Evolutionary conservation across 2,888 invertebrate species (phyloP), one percentile per base, ranked within the genome.

Genomic region (Stegophylla sp.): DNA sequence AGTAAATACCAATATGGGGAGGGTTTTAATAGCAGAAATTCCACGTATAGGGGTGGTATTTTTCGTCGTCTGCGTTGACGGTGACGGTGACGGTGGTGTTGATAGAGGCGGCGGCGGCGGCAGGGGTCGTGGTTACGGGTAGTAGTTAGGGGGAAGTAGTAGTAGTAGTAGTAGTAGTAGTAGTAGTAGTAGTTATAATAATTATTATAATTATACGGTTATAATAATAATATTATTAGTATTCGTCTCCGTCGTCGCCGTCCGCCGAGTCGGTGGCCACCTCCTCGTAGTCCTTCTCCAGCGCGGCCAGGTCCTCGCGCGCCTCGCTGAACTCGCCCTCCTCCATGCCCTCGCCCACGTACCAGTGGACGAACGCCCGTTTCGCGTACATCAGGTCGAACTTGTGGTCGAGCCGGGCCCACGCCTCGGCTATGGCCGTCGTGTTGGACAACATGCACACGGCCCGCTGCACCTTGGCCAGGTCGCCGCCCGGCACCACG

Each of bases 361-460:
- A 94, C 94, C 93, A 92, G 85, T 92, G 91, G 59, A 92, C 91
- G 85, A 91, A 91, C 63, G 91, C 91, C 69, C 91, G 86, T 86
- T 91, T 91, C 83, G 91, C 90, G 85, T 91, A 91, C 90, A 91
- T 91, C 84, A 91, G 87, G 85, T 92, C 91, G 85, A 92, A 91
- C 86, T 91, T 92, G 86, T 90, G 90, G 85, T 91, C 91, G n/a
- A 92, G 87, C 83, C 91, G 88, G 59, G 90, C 90, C 91, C 91
- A 91, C 15, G 91, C 91, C 85, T 91, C 91, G 9, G 90, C 90
- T 83, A 91, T 91, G 56, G 97, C 95, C 23, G 97, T 97, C 84
- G 96, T 97, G 90, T 97, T 97, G 86, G 95, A 95, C 90, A 97
- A 90, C 97, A 97, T 97, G 91, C 97, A 97, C 51, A 97, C 96